Evolutionary conservation across 2,113 vertebrate species (phyloP), one percentile per base, ranked within the genome.

Genomic region (Bagarius yarrelli): DNA sequence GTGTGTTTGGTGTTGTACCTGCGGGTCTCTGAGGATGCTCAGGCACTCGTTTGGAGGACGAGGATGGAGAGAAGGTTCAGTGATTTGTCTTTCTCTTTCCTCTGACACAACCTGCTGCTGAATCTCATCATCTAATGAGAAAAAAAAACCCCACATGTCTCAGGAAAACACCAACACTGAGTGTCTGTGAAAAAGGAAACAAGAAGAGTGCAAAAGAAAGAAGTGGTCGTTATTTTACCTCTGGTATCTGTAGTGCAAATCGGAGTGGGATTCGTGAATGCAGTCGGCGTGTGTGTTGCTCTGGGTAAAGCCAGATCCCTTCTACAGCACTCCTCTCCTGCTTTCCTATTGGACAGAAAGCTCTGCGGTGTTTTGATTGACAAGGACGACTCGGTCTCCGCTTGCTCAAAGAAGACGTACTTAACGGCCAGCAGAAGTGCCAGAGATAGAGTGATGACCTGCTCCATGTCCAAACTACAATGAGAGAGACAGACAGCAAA

Each of bases 381-480:
- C 0, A 99, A 90, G 0, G 95, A 95, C 3, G 96, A 98, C 85
- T 99, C 96, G 34, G 91, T 95, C 89, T 99, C 97, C 0, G 92
- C 92, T 90, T 98, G 95, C 88, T 99, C 98, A 84, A 99, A 99
- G 91, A 99, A 99, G 89, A 99, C 96, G 47, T 99, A 99, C 89
- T 99, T 99, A 74, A 98, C 93, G 25, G 97, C 95, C 87, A 99
- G 91, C 34, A 99, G 91, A 70, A 99, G 91, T 67, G 98, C 97
- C 90, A 99, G 89, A 60, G 93, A 92, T 79, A 99, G 91, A 0
- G 97, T 99, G 89, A 99, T 95, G 78, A 96, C 93, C 88, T 95
- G 97, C 84, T 99, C 98, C 52, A 98, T 88, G 86, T 98, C 96
- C 97, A 99, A 95, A 87, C 96, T 98, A n/a, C 0, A 64, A 21